Base-by-base conservation (phyloP, 2,888 invertebrate genomes). In the Thymelicus lineola region DNA sequence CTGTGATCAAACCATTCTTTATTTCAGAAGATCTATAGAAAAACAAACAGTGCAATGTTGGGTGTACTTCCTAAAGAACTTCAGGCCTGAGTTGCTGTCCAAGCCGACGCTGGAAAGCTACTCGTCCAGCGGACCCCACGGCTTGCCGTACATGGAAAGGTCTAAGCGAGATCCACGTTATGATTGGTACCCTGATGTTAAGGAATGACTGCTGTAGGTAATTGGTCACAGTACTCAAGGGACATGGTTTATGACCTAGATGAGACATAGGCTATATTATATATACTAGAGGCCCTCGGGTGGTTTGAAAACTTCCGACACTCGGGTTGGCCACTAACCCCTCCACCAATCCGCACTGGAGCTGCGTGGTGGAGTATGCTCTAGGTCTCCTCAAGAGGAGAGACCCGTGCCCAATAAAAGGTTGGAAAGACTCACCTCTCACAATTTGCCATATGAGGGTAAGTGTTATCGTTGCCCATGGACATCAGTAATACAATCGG, bases 61-160 rank as follows among this genome's bases (percentile, higher is more conserved):
- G 97, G 94, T 97, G n/a, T 98, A 98, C 82, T 96, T 98, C 79
- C 91, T 98, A 17, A 96, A 96, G 73, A 94, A 94, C 55, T 98
- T 96, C 82, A 96, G 95, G 66, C 88, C 94, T 0, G 93, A 95
- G 0, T 82, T 97, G 6, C 82, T 98, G 9, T 83, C 94, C 0
- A 84, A 94, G 70, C 94, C 95, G 0, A 94, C 91, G 78, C 85
- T 95, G 70, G 94, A 94, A 2, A 89, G 88, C 65, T 98, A 98
- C 80, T 95, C 95, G 14, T 95, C 94, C 4, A 86, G 84, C 4
- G 97, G 96, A 0, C 80, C 88, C 65, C 96, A 97, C 75, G 96
- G 96, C 7, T 87, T 96, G 73, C 94, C 93, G 35, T 98, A 98
- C 81, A 89, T 95, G 73, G 95, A 95, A 94, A 97, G 97, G 96